A percentile compares a stretch with the other conserved stretches of the same genome.
Conservation (phyloP, 2,797 vertebrate genomes). For the Taeniopygia guttata region DNA sequence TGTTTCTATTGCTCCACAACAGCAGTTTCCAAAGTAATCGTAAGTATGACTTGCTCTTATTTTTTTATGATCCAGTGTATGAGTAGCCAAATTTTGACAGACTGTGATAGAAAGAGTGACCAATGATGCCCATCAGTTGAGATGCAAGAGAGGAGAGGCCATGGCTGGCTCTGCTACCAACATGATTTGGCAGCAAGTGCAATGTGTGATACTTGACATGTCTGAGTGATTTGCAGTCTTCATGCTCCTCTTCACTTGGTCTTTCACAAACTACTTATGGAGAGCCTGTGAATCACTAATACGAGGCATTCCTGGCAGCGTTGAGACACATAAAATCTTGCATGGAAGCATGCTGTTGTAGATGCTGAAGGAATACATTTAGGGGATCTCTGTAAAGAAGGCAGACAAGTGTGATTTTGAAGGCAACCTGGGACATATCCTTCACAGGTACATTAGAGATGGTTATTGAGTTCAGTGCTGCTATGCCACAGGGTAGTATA, state of each 20-base stretch:
- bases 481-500: not conserved
- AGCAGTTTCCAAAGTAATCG: not conserved
- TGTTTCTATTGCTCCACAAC: not conserved
- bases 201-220: not conserved
- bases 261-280: not conserved
- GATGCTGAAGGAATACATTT: not conserved
- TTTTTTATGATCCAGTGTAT: not conserved
- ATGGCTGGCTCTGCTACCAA: not conserved
- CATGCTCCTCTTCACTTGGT: not conserved
- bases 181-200: not conserved
- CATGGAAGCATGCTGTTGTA: not conserved
- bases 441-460: not conserved
- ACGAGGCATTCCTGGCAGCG: not conserved
- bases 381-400: not conserved
- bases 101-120: not conserved
- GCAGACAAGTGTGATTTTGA: not conserved
- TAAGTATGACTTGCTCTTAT: not conserved
- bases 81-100: not conserved
- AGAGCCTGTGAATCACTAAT: not conserved
- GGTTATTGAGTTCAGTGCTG: not conserved
- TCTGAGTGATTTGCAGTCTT: not conserved
- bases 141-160: not conserved
- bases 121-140: not conserved
- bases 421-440: not conserved
- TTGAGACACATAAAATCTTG: not conserved